These are phyloP conservation scores for Mesopsocus fuscifrons DNA, from an alignment of 2,888 invertebrate species.

Conservation along the genomic window DNA sequence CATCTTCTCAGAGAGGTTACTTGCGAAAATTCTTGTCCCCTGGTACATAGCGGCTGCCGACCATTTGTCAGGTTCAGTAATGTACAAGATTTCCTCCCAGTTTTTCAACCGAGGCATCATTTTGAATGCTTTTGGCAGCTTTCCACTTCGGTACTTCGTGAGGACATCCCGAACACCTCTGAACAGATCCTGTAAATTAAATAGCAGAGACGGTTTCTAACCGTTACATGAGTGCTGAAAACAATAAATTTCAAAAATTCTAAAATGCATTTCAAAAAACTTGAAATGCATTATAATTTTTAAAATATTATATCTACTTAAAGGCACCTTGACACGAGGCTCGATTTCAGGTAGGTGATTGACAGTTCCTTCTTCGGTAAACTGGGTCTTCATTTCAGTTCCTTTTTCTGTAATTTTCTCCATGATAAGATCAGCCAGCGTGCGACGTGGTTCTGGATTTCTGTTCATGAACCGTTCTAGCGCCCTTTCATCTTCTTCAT, in stretches of 20 bases:
- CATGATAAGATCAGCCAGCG: slow-evolving; percentile 77
- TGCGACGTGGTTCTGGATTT: slow-evolving; percentile 41
- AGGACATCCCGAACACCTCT: slow-evolving; percentile 78
- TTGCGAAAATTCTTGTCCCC: slow-evolving; percentile 90
- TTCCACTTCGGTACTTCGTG: slow-evolving; percentile 77
- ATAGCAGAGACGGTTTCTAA: background rate
- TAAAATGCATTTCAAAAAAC: too few species aligned
- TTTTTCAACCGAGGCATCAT: slow-evolving; percentile 78
- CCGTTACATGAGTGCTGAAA: background rate
- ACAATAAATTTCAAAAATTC: too few species aligned
- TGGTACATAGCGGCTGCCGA: slow-evolving; percentile 96
- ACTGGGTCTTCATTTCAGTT: slow-evolving; percentile 69
- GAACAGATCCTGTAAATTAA: slow-evolving; percentile 49
- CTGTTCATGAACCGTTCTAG: slow-evolving; percentile 61
- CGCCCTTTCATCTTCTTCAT: slow-evolving; percentile 77
- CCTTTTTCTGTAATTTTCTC: slow-evolving; percentile 87
- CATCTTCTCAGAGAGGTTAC: slow-evolving; percentile 89
- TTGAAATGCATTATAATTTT: too few species aligned
- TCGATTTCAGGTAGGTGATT: slow-evolving; percentile 6
- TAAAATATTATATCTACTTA: too few species aligned
- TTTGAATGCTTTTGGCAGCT: slow-evolving; percentile 96
- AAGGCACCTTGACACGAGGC: slow-evolving; percentile 4
- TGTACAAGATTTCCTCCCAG: slow-evolving; percentile 82
- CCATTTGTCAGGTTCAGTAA: slow-evolving; percentile 89
- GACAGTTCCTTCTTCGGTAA: slow-evolving; percentile 46